Evolutionary conservation across 2,888 invertebrate species (phyloP), one percentile per base, ranked within the genome.

Genomic region (Barypeithes pellucidus): DNA sequence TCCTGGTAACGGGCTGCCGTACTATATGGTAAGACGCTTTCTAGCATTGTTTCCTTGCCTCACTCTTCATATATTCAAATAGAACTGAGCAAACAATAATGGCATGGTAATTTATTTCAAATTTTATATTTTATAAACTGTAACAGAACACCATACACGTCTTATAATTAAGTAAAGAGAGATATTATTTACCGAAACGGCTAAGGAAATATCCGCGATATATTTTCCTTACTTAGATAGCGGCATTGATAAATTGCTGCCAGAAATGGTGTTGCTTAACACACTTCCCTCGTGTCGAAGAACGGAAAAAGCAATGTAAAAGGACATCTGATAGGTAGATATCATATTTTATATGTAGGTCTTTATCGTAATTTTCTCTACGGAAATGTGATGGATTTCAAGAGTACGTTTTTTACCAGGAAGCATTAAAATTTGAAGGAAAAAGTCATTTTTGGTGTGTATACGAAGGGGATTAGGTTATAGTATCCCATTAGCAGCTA

Each of bases 311-410:
- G 50, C 11, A 22, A 24, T 50, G 50, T 50, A 50, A 50, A 50
- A 50, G 50, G 50, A 50, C 50, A 50, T 50, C 50, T 50, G 50
- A 50, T 50, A 50, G 50, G 50, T 50, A 24, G 50, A 50, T 50
- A 50, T 50, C 50, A 50, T 50, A 50, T 50, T 50, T 50, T 50
- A 50, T 50, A 50, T 50, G 50, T 50, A 24, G 24, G 24, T 24
- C n/a, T 50, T 50, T 22, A 24, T 22, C n/a, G 24, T 50, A n/a
- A 50, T 50, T 50, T 11, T 50, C 50, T 20, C 50, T 1, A 24
- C n/a, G n/a, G 24, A 22, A 43, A n/a, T 43, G 22, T 12, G 50
- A 50, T n/a, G 50, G n/a, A 50, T 50, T 50, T 29, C 29, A 29
- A 29, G 29, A 9, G 29, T 29, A 29, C 3, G 29, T 29, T 29